A percentile compares a stretch with the other conserved stretches of the same genome.
These are phyloP conservation scores for Dryobates pubescens DNA, from an alignment of 2,797 vertebrate species.

Conservation along the genomic window DNA sequence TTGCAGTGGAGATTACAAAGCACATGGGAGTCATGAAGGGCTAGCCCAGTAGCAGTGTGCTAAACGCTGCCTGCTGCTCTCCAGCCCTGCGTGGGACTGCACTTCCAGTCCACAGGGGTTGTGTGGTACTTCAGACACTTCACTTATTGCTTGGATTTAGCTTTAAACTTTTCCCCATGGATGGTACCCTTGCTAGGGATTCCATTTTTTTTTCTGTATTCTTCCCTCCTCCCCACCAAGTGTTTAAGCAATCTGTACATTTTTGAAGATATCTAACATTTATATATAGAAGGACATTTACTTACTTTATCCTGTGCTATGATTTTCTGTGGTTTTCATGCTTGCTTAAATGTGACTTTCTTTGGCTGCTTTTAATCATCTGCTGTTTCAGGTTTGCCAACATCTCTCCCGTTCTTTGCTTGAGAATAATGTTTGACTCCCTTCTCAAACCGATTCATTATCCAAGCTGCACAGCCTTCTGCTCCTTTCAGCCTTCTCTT, in stretches of 20 bases:
- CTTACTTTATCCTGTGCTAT: background rate
- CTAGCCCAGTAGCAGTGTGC: background rate
- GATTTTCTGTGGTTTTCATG: background rate
- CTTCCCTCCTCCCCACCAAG: accelerated
- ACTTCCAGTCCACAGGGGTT: background rate
- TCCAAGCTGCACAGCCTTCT: background rate
- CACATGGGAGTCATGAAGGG: accelerated
- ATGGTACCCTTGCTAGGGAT: background rate
- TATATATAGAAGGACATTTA: background rate
- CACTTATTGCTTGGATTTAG: background rate
- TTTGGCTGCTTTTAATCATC: background rate
- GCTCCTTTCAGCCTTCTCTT: background rate
- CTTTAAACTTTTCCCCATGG: background rate
- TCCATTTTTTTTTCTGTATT: background rate
- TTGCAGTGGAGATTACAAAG: background rate
- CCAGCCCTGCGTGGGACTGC: background rate
- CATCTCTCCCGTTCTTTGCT: background rate
- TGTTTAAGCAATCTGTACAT: background rate
- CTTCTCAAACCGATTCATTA: background rate
- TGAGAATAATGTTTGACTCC: background rate
- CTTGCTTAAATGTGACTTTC: background rate
- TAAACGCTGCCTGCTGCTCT: background rate
- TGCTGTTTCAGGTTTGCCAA: background rate
- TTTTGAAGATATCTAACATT: background rate
- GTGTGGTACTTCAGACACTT: background rate